phyloP scores from a whole-genome alignment of 2,888 invertebrate species.

The Leptogaster cylindrica region DNA sequence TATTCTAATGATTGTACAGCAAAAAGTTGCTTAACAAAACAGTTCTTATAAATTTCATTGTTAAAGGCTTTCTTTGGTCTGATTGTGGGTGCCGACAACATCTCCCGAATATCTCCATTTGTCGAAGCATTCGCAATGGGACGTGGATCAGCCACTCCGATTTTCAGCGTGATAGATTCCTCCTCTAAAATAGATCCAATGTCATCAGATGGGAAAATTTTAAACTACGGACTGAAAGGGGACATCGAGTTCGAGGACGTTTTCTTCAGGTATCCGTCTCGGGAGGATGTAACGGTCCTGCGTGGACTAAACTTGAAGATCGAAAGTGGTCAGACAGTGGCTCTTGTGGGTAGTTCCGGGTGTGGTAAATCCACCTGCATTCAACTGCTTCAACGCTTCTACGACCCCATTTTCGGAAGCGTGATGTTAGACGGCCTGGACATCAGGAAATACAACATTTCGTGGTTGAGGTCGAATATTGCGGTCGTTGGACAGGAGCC shows the following conservation, averaged over 20 bases:
- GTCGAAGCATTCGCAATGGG: constrained; percentile 77
- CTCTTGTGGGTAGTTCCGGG: constrained; percentile 76
- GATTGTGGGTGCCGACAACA: constrained; percentile 78
- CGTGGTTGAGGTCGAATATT: constrained; percentile 77
- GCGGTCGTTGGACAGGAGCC: constrained; percentile 91
- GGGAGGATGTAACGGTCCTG: constrained; percentile 74
- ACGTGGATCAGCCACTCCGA: constrained; percentile 74
- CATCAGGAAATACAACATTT: constrained; percentile 73
- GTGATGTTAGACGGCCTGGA: constrained; percentile 70
- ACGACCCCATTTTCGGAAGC: constrained; percentile 69
- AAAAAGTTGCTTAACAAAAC: too few relatives aligned
- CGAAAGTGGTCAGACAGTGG: constrained; percentile 72
- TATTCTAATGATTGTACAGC: constrained; percentile 76
- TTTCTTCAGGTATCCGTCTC: constrained; percentile 78
- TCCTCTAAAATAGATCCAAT: constrained; percentile 75
- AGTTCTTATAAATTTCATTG: neutral
- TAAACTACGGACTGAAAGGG: constrained; percentile 67
- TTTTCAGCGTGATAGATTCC: constrained; percentile 79
- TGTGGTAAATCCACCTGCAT: constrained; percentile 85
- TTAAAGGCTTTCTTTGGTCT: constrained; percentile 74
- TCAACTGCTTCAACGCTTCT: constrained; percentile 77
- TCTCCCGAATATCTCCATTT: constrained; percentile 77
- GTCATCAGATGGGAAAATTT: constrained; percentile 69
- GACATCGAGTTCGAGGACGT: constrained; percentile 74
- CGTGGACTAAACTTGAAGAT: constrained; percentile 71